Evolutionary conservation across 2,888 invertebrate genomes (phyloP), one percentile per base, ranked within the genome.

Genomic region (Leucoma salicis): DNA sequence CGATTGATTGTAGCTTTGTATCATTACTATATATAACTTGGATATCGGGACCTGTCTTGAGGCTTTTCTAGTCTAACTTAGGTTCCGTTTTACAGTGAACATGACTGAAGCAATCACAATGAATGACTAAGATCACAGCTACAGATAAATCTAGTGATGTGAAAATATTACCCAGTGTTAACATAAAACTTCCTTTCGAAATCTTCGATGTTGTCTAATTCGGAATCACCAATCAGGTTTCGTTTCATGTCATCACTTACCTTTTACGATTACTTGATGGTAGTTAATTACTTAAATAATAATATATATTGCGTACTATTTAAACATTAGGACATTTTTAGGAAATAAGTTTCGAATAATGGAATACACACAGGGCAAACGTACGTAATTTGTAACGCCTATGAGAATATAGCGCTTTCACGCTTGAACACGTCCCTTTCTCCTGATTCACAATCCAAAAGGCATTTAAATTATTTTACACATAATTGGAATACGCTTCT

Each of bases 161-260:
- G 52, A 58, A 55, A 57, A 63, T 61, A 61, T 49, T 49, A 61
- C 53, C 57, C 53, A 50, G 48, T 42, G 2, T 42, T 39, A 32
- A 48, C 35, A 63, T 67, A 63, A 65, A 56, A 57, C 57, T 47
- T 39, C 37, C 49, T 65, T 63, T 60, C 55, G 55, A 57, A 63
- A 67, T 55, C 53, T 49, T 53, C 42, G 39, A 36, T 15, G 35
- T 41, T 44, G 40, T 48, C 48, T 49, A 51, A 47, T 53, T 53
- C 34, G 48, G 11, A 35, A 35, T 40, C 38, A 45, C 31, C 29
- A 35, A 58, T 64, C 52, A 40, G 35, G 50, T 47, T 49, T 46
- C 29, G 50, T 54, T 51, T 53, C 54, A 57, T 45, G 36, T 37
- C 45, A 31, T 48, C 46, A 48, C 46, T 41, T 55, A 27, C 48